These are phyloP conservation scores for Epizoanthus scotinus DNA, from an alignment of 92 coral and sea anemone species.

Conservation along the genomic window DNA sequence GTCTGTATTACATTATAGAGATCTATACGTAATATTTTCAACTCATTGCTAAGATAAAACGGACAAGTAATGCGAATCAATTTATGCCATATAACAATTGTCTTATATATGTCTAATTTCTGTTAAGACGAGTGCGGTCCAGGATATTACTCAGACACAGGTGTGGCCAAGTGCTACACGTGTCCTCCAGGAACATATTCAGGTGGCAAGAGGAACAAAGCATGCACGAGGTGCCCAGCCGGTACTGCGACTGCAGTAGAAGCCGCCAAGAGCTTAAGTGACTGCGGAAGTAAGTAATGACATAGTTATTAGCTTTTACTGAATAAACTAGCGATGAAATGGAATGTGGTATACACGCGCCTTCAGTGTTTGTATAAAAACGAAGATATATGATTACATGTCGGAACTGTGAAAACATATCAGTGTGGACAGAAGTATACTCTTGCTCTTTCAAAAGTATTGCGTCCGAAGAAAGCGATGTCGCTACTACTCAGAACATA, in stretches of 20 bases:
- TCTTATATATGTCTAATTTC: background rate
- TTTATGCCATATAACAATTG: background rate
- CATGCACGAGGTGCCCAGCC: constrained; percentile 60
- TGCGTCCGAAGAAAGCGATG: background rate
- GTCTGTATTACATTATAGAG: too few relatives aligned
- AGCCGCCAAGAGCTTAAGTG: constrained; percentile 68
- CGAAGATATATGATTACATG: too few relatives aligned
- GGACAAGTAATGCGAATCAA: too few relatives aligned
- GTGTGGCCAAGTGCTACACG: constrained; percentile 72
- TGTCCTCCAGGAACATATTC: constrained; percentile 80
- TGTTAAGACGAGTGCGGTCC: constrained; percentile 80
- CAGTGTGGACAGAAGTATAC: too few relatives aligned
- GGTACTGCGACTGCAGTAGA: constrained; percentile 70
- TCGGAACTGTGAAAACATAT: too few relatives aligned
- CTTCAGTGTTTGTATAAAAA: too few relatives aligned
- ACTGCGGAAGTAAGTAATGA: constrained; percentile 80
- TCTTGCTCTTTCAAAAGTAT: background rate
- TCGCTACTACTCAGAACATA: too few relatives aligned
- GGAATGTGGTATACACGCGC: too few relatives aligned
- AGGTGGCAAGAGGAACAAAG: constrained; percentile 57
- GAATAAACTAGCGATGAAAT: too few relatives aligned
- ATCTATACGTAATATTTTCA: too few relatives aligned
- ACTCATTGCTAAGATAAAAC: too few relatives aligned
- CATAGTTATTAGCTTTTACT: too few relatives aligned
- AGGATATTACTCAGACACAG: constrained; percentile 70